Conservation (phyloP, 2,888 invertebrate genomes). For the Ctena decussata region DNA sequence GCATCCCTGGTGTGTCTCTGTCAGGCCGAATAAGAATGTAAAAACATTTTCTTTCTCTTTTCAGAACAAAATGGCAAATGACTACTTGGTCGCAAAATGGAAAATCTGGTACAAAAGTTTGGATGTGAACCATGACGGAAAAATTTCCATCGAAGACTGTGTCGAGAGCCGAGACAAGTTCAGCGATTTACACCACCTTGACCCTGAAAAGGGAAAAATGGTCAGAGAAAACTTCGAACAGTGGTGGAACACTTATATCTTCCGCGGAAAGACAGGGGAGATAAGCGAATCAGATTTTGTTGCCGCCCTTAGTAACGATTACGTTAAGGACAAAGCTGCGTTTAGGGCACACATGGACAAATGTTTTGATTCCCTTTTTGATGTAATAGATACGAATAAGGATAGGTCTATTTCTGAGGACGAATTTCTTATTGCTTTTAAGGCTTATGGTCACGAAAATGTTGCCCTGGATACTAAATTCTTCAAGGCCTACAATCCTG, state of each 20-base stretch:
- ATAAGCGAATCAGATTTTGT: constrained; percentile 65
- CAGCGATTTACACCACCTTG: constrained; percentile 64
- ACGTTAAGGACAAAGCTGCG: constrained; percentile 42
- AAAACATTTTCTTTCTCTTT: background rate
- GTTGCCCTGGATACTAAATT: constrained; percentile 65
- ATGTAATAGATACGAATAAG: constrained; percentile 73
- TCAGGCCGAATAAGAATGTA: no score
- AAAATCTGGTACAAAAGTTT: constrained; percentile 73
- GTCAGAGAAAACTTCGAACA: constrained; percentile 60
- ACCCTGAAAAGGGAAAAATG: constrained; percentile 50
- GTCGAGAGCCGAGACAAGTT: constrained; percentile 72
- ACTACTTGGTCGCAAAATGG: constrained; percentile 66
- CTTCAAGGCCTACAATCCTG: constrained; percentile 58
- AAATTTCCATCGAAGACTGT: constrained; percentile 71
- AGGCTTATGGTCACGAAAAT: constrained; percentile 73
- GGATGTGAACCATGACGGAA: constrained; percentile 75
- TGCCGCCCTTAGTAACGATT: constrained; percentile 33
- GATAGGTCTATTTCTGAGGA: constrained; percentile 70
- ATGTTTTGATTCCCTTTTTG: constrained; percentile 68
- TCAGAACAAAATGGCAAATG: constrained; percentile 56
- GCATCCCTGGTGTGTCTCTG: no score
- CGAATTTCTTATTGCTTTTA: constrained; percentile 71
- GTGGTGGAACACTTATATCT: constrained; percentile 72
- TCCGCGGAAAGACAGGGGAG: constrained; percentile 50
- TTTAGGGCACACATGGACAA: constrained; percentile 56